Base-by-base conservation (phyloP, 2,113 vertebrate species). In the Sander vitreus region DNA sequence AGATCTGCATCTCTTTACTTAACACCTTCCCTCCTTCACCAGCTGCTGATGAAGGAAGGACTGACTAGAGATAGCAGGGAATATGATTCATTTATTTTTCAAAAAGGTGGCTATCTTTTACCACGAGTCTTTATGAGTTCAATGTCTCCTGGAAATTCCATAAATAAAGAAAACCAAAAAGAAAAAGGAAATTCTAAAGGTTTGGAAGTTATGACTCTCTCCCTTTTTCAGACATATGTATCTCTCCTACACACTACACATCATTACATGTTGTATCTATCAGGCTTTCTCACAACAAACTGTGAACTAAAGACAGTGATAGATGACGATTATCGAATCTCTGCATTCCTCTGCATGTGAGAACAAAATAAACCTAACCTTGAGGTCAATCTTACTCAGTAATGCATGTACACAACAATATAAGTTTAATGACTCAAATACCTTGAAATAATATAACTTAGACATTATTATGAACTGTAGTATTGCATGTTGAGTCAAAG, bases 1-100 rank as follows among this genome's bases (percentile, higher is more conserved):
- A 93, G 83, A 90, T 89, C 90, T 81, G 84, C 86, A 74, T 88
- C 86, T 92, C 91, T 91, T 90, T 89, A 88, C 88, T 92, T 93
- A 90, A 88, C 91, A 89, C 90, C 68, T 83, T 83, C 78, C 76
- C 81, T 81, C 85, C 80, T 53, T 76, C 77, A 59, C 76, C 81
- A 54, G 83, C 69, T 30, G 25, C 76, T 89, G 87, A 90, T 81
- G 83, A 86, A 66, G 85, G 68, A 71, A 68, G 65, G 63, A 68
- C 54, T 23, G 83, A 78, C 57, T 62, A 63, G 36, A 80, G 81
- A 87, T 73, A 78, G 84, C 54, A 23, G 76, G 54, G 64, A 62
- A 68, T 63, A 76, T 73, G 77, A 55, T 76, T 90, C 88, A 88
- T 92, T 87, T 89, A 74, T 91, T 86, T 91, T 91, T 90, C 63